Evolutionary conservation across 2,113 vertebrate species (phyloP).

Genomic region (Oophaga pumilio): DNA sequence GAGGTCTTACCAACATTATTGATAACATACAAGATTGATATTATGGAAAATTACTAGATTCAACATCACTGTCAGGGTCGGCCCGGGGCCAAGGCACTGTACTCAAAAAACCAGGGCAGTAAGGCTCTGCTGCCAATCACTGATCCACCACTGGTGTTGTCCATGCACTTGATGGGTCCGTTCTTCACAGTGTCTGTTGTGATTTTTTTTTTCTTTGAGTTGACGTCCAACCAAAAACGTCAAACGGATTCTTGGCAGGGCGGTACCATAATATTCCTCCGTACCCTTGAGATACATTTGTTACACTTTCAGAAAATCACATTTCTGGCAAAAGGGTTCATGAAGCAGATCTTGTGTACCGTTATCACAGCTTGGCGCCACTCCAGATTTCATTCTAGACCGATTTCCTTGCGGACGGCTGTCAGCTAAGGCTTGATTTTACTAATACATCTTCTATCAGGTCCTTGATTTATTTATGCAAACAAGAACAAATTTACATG

Average conservation of each 20-base stretch:
- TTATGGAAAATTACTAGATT: neutral
- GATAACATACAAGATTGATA: no score
- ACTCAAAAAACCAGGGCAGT: neutral
- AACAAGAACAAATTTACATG: constrained; percentile 70
- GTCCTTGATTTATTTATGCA: constrained; percentile 67
- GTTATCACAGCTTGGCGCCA: neutral
- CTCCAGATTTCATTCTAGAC: neutral
- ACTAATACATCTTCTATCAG: constrained; percentile 64
- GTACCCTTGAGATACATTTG: neutral
- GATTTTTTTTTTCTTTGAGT: neutral
- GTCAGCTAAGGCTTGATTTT: neutral
- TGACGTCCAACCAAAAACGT: neutral
- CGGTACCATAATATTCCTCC: neutral
- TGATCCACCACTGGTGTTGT: neutral
- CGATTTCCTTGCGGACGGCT: neutral
- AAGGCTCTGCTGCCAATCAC: neutral
- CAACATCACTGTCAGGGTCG: neutral
- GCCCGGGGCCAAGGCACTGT: neutral
- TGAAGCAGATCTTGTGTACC: neutral
- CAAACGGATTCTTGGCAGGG: neutral
- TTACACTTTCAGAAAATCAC: constrained; percentile 6
- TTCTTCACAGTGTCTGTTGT: neutral
- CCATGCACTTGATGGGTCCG: neutral
- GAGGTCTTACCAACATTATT: no score
- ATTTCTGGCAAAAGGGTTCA: neutral